phyloP scores from a whole-genome alignment of 2,888 invertebrate genomes.

The Piscicola geometra region DNA sequence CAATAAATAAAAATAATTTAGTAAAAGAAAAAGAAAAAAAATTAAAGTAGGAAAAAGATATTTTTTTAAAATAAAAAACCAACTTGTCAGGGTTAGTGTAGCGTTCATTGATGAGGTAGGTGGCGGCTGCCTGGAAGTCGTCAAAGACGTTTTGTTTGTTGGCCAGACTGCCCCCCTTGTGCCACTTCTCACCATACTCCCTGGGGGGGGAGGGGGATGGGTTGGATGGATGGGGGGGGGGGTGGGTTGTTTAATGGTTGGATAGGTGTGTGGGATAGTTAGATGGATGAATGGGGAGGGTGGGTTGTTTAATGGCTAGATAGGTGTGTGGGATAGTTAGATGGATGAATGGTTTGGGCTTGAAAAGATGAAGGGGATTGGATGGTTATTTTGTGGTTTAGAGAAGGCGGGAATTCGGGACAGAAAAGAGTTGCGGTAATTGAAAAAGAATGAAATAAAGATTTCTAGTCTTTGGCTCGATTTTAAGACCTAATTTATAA shows the following conservation, averaged over 20 bases:
- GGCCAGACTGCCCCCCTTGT: conserved; percentile 79
- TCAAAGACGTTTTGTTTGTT: conserved; percentile 97
- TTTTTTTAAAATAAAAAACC: conserved; percentile 39
- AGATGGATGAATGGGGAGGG: background rate
- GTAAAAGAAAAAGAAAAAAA: too few relatives aligned
- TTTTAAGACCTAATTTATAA: background rate
- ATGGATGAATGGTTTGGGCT: background rate
- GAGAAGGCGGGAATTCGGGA: too few relatives aligned
- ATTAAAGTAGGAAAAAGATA: too few relatives aligned
- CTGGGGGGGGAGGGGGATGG: conserved; percentile 61
- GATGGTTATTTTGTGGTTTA: too few relatives aligned
- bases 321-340: background rate
- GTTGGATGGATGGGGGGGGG: conserved; percentile 35
- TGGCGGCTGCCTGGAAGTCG: conserved; percentile 87
- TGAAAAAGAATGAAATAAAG: conserved; percentile 4
- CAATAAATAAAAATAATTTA: background rate
- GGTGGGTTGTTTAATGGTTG: background rate
- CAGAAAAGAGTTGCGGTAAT: too few relatives aligned
- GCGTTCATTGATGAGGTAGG: conserved; percentile 74
- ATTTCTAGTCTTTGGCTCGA: background rate
- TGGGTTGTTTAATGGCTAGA: background rate
- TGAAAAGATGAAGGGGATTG: too few relatives aligned
- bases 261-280: background rate
- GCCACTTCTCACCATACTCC: conserved; percentile 93
- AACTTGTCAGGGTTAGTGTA: conserved; percentile 70